Conservation (phyloP, 2,113 vertebrate genomes). For the Pithys albifrons region DNA sequence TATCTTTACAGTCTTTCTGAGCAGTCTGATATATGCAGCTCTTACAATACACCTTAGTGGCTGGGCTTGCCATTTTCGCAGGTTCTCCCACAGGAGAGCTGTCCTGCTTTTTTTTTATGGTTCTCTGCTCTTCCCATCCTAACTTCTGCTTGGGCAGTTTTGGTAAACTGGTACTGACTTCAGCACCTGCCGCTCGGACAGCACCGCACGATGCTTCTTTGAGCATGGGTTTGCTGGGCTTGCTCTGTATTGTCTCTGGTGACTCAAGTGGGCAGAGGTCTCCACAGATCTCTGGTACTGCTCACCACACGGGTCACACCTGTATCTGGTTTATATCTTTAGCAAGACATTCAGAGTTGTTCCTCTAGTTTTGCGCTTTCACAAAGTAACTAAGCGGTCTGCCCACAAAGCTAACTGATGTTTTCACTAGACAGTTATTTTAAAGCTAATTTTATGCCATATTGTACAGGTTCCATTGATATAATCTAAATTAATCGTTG, state of each 20-base stretch:
- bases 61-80: background rate
- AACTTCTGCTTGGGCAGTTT: background rate
- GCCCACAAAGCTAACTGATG: background rate
- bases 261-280: background rate
- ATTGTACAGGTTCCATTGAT: background rate
- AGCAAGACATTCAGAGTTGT: background rate
- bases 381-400: background rate
- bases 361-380: background rate
- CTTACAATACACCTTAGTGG: background rate
- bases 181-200: background rate
- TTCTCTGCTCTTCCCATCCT: background rate
- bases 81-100: background rate
- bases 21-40: background rate
- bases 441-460: background rate
- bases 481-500: background rate
- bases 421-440: background rate
- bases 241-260: background rate
- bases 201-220: background rate
- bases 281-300: background rate
- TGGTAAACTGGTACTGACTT: background rate
- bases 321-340: background rate
- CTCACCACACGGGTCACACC: background rate
- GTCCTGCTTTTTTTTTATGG: background rate
- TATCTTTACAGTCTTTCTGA: slow-evolving; percentile 19
- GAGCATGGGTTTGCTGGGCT: background rate